Percentiles rank a stretch among this genome's conserved stretches.
These are phyloP conservation scores for Galeopterus variegatus DNA, from an alignment of 2,113 vertebrate genomes.

Conservation along the genomic window DNA sequence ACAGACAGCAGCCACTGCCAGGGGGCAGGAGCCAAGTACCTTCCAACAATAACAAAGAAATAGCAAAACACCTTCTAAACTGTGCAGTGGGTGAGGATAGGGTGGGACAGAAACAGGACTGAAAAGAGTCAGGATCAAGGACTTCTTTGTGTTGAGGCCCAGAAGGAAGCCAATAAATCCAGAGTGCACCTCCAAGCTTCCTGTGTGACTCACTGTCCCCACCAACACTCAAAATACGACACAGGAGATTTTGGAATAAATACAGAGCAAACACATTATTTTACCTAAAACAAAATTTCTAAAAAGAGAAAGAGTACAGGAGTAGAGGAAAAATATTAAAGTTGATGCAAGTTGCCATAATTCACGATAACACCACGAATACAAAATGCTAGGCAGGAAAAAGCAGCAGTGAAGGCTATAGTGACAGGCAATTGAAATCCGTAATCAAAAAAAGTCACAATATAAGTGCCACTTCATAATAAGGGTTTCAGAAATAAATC, in stretches of 20 bases:
- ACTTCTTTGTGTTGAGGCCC: slow-evolving; percentile 72
- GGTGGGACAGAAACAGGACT: not conserved
- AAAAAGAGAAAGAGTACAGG: not conserved
- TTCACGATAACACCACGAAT: not conserved
- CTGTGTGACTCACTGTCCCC: slow-evolving; percentile 73
- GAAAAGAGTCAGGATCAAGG: slow-evolving; percentile 66
- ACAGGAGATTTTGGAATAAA: slow-evolving; percentile 47
- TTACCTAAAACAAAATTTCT: slow-evolving; percentile 3
- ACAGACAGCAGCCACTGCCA: not conserved
- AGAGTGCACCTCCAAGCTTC: slow-evolving; percentile 61
- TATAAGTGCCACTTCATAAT: not conserved
- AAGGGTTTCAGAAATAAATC: not conserved
- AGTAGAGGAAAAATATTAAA: not conserved
- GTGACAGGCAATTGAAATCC: not conserved
- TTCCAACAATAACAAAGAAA: slow-evolving; percentile 75
- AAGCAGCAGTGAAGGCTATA: not conserved
- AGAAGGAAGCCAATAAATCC: slow-evolving; percentile 61
- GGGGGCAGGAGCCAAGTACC: not conserved
- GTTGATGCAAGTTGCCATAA: not conserved
- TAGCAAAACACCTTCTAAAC: slow-evolving; percentile 55
- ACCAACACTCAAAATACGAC: slow-evolving; percentile 8
- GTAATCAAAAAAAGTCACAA: not conserved
- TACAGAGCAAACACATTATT: slow-evolving; percentile 60
- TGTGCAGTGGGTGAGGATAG: not conserved
- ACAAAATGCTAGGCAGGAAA: not conserved